phyloP scores from a whole-genome alignment of 2,113 vertebrate genomes.

The Sapayoa aenigma region DNA sequence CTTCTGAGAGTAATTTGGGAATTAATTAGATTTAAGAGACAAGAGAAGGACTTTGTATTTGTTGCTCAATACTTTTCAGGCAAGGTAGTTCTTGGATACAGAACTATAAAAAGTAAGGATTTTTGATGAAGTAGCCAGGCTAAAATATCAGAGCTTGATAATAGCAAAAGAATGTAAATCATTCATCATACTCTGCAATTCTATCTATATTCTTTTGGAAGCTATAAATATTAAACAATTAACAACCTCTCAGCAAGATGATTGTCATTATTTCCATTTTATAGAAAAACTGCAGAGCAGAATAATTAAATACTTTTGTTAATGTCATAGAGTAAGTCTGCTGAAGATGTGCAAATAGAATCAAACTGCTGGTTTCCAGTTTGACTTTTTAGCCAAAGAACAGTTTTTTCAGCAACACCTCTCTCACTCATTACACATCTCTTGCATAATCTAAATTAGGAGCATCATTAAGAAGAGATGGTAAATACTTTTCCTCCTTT shows the following conservation, averaged over 20 bases:
- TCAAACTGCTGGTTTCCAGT: neutral
- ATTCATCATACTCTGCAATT: neutral
- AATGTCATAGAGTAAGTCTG: neutral
- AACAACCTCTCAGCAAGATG: neutral
- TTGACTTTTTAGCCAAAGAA: neutral
- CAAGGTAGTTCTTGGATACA: neutral
- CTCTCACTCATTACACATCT: neutral
- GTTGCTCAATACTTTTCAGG: neutral
- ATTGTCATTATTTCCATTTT: neutral
- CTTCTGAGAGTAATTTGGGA: neutral
- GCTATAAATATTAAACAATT: slow-evolving; percentile 12
- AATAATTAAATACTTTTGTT: neutral
- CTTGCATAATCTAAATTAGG: neutral
- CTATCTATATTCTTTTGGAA: neutral
- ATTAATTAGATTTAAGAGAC: neutral
- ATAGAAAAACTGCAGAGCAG: neutral
- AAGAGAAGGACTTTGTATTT: neutral
- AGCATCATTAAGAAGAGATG: slow-evolving; percentile 15
- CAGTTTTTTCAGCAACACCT: neutral
- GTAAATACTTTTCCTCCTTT: slow-evolving; percentile 19
- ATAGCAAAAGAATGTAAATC: neutral
- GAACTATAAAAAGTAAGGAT: neutral
- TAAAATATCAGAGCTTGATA: neutral
- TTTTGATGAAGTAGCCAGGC: neutral
- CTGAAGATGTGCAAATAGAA: neutral